Conservation (phyloP, 2,888 invertebrate genomes). For the Steromphala cineraria region DNA sequence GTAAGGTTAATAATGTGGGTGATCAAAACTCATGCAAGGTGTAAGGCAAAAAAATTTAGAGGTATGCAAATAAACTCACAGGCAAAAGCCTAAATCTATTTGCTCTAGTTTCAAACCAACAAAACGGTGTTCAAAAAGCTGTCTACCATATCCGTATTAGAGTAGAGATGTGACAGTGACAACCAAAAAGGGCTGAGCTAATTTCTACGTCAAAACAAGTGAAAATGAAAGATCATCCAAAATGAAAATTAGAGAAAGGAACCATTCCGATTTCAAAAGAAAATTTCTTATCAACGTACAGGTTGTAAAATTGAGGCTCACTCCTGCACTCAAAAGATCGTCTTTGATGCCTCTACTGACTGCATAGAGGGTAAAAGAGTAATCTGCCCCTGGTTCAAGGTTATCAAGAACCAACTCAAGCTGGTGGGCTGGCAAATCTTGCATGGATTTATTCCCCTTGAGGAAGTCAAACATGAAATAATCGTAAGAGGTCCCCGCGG, state of each 20-base stretch:
- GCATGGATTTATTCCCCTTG: constrained; percentile 24
- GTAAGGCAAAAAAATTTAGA: too few species aligned
- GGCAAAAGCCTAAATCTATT: too few species aligned
- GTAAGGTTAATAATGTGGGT: too few species aligned
- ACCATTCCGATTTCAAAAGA: too few species aligned
- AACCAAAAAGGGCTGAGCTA: neutral
- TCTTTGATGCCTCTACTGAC: constrained; percentile 25
- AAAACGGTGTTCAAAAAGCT: too few species aligned
- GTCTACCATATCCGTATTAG: too few species aligned
- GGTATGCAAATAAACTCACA: too few species aligned
- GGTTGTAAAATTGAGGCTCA: constrained; percentile 34
- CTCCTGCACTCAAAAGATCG: constrained; percentile 25
- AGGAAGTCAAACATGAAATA: constrained; percentile 39
- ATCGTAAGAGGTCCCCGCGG: constrained; percentile 31
- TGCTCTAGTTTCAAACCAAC: too few species aligned
- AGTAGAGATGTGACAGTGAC: too few species aligned
- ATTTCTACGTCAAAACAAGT: neutral
- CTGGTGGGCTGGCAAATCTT: constrained; percentile 17
- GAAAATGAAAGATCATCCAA: neutral
- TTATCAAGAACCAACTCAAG: constrained; percentile 27
- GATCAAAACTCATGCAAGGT: too few species aligned
- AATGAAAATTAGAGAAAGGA: neutral
- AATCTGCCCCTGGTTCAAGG: constrained; percentile 36
- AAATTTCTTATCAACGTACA: constrained; percentile 23
- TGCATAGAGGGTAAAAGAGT: constrained; percentile 32